Conservation (phyloP, 2,888 invertebrate genomes). For the Andrena bicolor region DNA sequence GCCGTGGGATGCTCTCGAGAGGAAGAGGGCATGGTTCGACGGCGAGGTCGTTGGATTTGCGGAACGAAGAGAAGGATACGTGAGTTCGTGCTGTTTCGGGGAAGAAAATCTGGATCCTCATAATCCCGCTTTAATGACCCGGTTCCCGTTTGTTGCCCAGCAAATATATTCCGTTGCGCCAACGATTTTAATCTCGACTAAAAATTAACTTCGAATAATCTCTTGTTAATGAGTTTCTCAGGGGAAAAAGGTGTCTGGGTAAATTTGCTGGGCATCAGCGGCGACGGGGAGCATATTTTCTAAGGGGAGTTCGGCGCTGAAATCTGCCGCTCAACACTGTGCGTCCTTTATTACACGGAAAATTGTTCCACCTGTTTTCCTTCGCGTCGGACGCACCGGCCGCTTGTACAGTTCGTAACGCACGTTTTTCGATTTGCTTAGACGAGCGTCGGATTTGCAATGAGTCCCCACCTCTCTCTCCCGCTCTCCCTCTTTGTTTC, state of each 20-base stretch:
- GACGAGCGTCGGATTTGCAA: conserved; percentile 51
- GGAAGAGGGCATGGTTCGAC: conserved; percentile 13
- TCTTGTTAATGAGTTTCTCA: conserved; percentile 44
- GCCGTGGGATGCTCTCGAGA: conserved; percentile 22
- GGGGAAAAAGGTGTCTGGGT: background rate
- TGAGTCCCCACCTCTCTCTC: conserved; percentile 14
- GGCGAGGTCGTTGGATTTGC: conserved; percentile 22
- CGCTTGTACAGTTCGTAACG: conserved; percentile 24
- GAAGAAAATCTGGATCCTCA: conserved; percentile 8
- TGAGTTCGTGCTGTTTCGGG: conserved; percentile 22
- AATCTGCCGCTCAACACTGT: background rate
- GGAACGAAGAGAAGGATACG: conserved; percentile 18
- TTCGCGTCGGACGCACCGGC: background rate
- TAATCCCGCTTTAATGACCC: conserved; percentile 50
- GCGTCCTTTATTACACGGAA: conserved; percentile 10
- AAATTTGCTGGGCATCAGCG: background rate
- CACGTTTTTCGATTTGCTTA: conserved; percentile 56
- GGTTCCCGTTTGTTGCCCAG: conserved; percentile 22
- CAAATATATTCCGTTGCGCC: conserved; percentile 17
- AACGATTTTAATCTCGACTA: conserved; percentile 35
- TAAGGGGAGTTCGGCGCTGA: background rate
- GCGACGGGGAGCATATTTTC: background rate
- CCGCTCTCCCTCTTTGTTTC: too few relatives aligned
- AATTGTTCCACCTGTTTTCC: conserved; percentile 31
- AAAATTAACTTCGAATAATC: conserved; percentile 54